Conservation (phyloP, 2,797 vertebrate species). For the Anomalospiza imberbis region DNA sequence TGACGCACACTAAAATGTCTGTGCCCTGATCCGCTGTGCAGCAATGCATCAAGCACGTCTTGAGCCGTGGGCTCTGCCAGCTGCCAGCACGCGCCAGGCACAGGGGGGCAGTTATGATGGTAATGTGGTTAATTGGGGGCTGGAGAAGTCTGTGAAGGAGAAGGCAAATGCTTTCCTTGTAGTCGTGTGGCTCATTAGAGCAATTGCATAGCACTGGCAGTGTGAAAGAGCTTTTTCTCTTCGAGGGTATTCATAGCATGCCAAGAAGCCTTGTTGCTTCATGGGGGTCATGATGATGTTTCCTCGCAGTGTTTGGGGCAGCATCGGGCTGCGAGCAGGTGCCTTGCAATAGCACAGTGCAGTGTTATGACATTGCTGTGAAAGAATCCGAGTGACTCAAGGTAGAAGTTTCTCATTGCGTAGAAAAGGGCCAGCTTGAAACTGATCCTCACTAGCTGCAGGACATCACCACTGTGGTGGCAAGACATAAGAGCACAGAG, state of each 20-base stretch:
- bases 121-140: neutral
- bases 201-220: neutral
- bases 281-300: neutral
- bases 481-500: neutral
- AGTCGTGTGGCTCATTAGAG: neutral
- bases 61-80: neutral
- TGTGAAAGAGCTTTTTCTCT: neutral
- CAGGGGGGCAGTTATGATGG: neutral
- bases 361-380: neutral
- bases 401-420: neutral
- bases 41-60: neutral
- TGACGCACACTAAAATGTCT: conserved; percentile 46
- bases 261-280: conserved; percentile 13
- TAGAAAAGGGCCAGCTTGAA: conserved; percentile 5
- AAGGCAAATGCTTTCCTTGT: conserved; percentile 23
- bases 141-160: too few species aligned
- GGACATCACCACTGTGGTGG: neutral
- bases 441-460: neutral
- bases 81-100: neutral
- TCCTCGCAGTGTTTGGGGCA: neutral
- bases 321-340: neutral
- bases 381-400: neutral
- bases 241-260: neutral
- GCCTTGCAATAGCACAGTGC: neutral
- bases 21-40: neutral